Evolutionary conservation across 2,113 vertebrate genomes (phyloP), one percentile per base, ranked within the genome.

Genomic region (Rhea americana): DNA sequence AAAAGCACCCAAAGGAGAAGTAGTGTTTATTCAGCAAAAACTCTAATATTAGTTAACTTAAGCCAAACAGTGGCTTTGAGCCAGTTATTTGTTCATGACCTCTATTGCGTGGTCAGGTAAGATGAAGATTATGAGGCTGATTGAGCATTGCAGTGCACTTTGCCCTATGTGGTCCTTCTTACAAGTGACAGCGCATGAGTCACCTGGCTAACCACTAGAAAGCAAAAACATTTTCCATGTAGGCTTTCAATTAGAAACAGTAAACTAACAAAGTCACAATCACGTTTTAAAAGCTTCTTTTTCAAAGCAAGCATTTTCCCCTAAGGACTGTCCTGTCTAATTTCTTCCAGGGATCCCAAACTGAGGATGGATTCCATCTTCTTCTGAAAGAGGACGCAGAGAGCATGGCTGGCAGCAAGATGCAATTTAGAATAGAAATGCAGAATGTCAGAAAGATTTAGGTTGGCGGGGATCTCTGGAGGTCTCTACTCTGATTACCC

Each of bases 161-260:
- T 83, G 35, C 61, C 59, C 61, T 81, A 32, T 75, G 85, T 62
- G 77, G 90, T 94, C 88, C 62, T 87, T 68, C 58, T 87, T 66
- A 74, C 8, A 81, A 93, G 59, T 28, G 39, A 67, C 51, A 70
- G 63, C 1, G 1, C 21, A 39, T 61, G 30, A 95, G 50, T 89
- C 74, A 84, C 58, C 84, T 87, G 78, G 58, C 28, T 94, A 90
- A 94, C 95, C 70, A 87, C 89, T 93, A 95, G 62, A 95, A 93
- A 92, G 92, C 43, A 89, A 95, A 90, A 61, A 37, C 51, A 61
- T 86, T 61, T 25, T 75, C 56, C 12, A 86, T 18, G 2, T 90
- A 84, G 80, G 77, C 41, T 93, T 94, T 86, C 91, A 91, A 72
- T 91, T 81, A 84, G 79, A 90, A 90, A 93, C 39, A 75, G 53